Percentiles rank a stretch among this genome's conserved stretches.
Evolutionary conservation across 2,113 vertebrate species (phyloP).

Genomic region (Zosterops japonicus): DNA sequence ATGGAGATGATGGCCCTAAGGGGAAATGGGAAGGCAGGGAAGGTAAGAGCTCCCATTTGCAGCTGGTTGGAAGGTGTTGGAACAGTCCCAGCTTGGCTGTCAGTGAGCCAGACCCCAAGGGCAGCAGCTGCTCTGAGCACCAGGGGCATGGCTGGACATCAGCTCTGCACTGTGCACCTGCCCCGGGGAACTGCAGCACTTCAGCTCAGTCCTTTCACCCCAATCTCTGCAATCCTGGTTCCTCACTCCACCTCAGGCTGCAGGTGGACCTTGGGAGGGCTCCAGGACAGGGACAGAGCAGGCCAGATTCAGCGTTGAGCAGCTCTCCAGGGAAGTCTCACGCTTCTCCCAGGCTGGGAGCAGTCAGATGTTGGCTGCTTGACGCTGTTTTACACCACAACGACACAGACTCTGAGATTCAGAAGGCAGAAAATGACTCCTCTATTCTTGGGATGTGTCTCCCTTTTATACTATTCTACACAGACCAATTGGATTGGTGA

Average conservation of each 20-base stretch:
- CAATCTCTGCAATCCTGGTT: fast-evolving
- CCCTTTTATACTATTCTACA: too few species aligned
- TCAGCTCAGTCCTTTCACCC: neutral
- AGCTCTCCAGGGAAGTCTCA: neutral
- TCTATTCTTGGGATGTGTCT: too few species aligned
- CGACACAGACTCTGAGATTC: too few species aligned
- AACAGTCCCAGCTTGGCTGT: neutral
- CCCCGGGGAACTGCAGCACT: neutral
- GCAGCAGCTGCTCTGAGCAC: fast-evolving
- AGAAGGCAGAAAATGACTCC: too few species aligned
- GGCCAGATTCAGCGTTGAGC: neutral
- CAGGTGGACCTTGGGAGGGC: neutral
- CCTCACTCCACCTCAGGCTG: neutral
- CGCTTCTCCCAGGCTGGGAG: neutral
- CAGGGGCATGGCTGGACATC: fast-evolving
- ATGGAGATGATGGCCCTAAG: slow-evolving; percentile 31
- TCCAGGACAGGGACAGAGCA: neutral
- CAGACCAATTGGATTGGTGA: too few species aligned
- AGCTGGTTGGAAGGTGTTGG: neutral
- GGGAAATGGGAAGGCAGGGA: neutral
- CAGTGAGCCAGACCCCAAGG: neutral
- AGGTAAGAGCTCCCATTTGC: neutral
- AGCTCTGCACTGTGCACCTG: fast-evolving
- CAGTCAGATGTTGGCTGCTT: neutral
- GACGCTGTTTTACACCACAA: too few species aligned